Evolutionary conservation across 2,113 vertebrate genomes (phyloP).

Genomic region (Hippopotamus amphibius): DNA sequence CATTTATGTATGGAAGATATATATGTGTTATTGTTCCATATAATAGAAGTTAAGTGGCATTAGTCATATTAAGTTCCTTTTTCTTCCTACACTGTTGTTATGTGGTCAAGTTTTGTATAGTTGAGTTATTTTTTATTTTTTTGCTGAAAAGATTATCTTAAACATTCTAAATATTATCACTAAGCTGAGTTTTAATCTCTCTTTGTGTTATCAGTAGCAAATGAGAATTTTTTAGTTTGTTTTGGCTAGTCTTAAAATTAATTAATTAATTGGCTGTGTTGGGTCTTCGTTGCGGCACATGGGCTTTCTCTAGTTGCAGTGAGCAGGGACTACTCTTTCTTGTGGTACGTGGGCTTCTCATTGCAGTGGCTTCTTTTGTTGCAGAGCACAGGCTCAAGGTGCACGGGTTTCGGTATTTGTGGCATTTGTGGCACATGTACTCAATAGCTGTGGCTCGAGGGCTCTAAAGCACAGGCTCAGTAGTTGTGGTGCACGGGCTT

Average conservation of each 20-base stretch:
- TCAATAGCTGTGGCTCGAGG: too few relatives aligned
- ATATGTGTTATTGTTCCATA: background rate
- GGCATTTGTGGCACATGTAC: too few relatives aligned
- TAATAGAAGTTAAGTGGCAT: background rate
- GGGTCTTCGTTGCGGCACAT: too few relatives aligned
- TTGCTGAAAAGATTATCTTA: constrained; percentile 33
- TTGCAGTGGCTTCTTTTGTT: too few relatives aligned
- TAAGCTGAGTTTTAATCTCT: background rate
- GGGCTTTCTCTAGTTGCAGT: too few relatives aligned
- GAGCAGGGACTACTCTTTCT: too few relatives aligned
- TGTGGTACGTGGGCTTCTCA: too few relatives aligned
- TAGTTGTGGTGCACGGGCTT: too few relatives aligned
- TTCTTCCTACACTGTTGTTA: background rate
- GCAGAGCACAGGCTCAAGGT: too few relatives aligned
- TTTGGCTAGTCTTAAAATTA: background rate
- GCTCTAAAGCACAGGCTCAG: too few relatives aligned
- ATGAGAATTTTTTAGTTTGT: constrained; percentile 32
- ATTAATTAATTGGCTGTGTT: too few relatives aligned
- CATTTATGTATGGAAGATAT: background rate
- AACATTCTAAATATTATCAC: background rate
- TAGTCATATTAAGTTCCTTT: background rate
- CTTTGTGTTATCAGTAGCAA: background rate
- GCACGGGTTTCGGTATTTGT: too few relatives aligned
- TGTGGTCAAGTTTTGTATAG: background rate
- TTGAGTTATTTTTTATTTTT: background rate